Evolutionary conservation across 2,888 invertebrate species (phyloP), one percentile per base, ranked within the genome.

Genomic region (Lasioglossum calceatum): DNA sequence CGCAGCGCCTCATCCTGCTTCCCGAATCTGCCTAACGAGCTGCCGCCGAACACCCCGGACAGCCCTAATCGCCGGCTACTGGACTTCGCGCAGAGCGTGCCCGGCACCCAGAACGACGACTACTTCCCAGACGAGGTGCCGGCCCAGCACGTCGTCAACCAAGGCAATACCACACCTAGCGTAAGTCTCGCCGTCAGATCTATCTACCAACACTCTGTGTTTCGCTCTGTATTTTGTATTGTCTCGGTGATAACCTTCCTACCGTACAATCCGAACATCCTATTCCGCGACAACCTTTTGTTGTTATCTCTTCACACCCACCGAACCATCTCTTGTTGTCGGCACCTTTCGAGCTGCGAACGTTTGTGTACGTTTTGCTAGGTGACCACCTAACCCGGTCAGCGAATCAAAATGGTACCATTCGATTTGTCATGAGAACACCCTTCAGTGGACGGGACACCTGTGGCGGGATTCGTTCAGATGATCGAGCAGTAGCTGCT

Each of bases 1-100:
- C 95, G 96, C 90, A 96, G 96, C 93, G 96, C 96, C 91, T 96
- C 96, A 89, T 96, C 96, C 93, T 95, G 93, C 86, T 94, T 94
- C 82, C 94, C 95, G 44, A 93, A 92, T 87, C 89, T 95, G 82
- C 94, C 95, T 58, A 95, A 94, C 89, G 95, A 95, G 44, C 84
- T 95, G 84, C 94, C 95, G 58, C 94, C 95, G 50, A 93, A 92
- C 72, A 94, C 95, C 70, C 95, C 95, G 80, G 95, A 95, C 89
- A 95, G 95, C 84, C 95, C 95, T 27, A 95, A 94, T 77, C 93
- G 95, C 71, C 93, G 95, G 47, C 92, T 95, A 0, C 93, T 95
- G 83, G 95, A 95, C 86, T 95, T 95, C 87, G 95, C 95, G 78
- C 95, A 94, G 89, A 94, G 94, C 87, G 93, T 95, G 90, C 94